phyloP scores from a whole-genome alignment of 2,888 invertebrate genomes.

The Lampropteryx suffumata region DNA sequence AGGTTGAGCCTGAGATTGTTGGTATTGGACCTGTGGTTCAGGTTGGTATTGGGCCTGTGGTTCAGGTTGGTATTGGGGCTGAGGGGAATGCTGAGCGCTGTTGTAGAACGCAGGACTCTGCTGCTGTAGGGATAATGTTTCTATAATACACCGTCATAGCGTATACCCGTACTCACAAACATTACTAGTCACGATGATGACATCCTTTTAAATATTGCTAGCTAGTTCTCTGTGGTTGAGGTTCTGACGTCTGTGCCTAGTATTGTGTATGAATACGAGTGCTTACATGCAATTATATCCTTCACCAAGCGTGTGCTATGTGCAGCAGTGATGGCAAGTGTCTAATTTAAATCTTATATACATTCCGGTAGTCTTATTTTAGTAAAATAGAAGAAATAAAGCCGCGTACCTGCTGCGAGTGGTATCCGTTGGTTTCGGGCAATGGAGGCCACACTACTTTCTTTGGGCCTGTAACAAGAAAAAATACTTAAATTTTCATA shows the following conservation, averaged over 20 bases:
- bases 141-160: constrained; percentile 42
- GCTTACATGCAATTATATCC: constrained; percentile 56
- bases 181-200: neutral
- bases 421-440: constrained; percentile 85
- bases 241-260: neutral
- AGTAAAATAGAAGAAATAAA: neutral
- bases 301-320: constrained; percentile 63
- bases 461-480: constrained; percentile 87
- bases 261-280: constrained; percentile 14
- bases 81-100: constrained; percentile 74
- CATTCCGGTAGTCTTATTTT: constrained; percentile 30
- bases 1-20: constrained; percentile 32
- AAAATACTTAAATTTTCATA: neutral
- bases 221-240: neutral
- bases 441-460: constrained; percentile 95
- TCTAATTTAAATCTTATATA: constrained; percentile 45
- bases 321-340: constrained; percentile 60
- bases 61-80: constrained; percentile 44
- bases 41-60: constrained; percentile 40
- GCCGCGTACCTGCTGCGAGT: constrained; percentile 84
- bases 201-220: neutral
- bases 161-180: constrained; percentile 7
- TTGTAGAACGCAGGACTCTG: constrained; percentile 75
- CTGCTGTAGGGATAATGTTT: constrained; percentile 66
- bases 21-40: constrained; percentile 34